Base-by-base conservation (phyloP, 1,140 invertebrate genomes). In the Leptinotarsa defecta region DNA sequence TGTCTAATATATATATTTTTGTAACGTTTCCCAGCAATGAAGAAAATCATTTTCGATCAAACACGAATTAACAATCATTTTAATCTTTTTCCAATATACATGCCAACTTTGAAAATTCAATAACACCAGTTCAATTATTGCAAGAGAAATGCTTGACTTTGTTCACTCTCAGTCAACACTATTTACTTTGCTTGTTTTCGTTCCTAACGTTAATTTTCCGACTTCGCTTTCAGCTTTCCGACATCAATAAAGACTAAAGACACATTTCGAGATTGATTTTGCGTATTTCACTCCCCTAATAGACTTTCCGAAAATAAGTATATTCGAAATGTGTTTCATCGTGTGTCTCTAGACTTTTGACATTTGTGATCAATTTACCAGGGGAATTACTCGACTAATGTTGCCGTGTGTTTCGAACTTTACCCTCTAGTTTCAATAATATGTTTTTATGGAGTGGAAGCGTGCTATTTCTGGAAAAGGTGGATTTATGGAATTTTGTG, bases 321-420 rank as follows among this genome's bases (percentile, higher is more conserved):
- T 65, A 65, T 65, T 22, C 20, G 20, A 65, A 34, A 65, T 65
- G 64, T 34, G 20, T 22, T 22, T 15, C 64, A 34, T 22, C 20
- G 64, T 24, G 20, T 20, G 11, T 65, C 27, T 65, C 64, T 62
- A 22, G 20, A 65, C 27, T 65, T 65, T 34, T 65, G 64, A 65
- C 64, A 34, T 22, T 65, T 65, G 64, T 65, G 64, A 65, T 65
- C 64, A 65, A 65, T 65, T 65, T 65, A 65, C 61, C 8, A n/a
- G 27, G 4, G 64, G n/a, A 4, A 24, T 24, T 65, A 24, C 27
- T 62, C 64, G 20, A 65, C 20, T 65, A 65, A 65, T 65, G 20
- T 65, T 24, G 20, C 64, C 20, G 13, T 34, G 17, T 20, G 27
- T 13, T 20, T 65, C 64, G 27, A 65, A 22, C 64, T 65, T 65